Evolutionary conservation across 2,113 vertebrate genomes (phyloP).

Genomic region (Alectura lathami): DNA sequence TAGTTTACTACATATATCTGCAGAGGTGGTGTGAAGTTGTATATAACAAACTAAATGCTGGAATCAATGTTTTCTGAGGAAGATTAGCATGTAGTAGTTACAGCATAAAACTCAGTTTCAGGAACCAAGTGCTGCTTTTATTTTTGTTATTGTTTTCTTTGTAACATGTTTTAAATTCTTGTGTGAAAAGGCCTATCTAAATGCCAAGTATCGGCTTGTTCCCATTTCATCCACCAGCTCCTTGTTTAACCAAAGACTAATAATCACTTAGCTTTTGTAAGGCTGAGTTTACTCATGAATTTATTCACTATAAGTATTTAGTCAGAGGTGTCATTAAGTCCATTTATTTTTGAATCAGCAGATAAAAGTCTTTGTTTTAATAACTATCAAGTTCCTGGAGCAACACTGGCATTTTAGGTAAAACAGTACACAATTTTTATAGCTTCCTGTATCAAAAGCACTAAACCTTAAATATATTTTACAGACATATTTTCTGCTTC

Average conservation of each 20-base stretch:
- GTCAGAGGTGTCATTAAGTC: slow-evolving; percentile 21
- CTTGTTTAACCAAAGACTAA: slow-evolving; percentile 54
- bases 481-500: neutral
- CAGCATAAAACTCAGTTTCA: neutral
- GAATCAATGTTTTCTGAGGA: neutral
- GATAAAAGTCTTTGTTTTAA: slow-evolving; percentile 35
- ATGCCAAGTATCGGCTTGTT: slow-evolving; percentile 13
- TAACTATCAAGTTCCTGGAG: neutral
- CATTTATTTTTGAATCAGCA: slow-evolving; percentile 24
- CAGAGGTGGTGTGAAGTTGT: neutral
- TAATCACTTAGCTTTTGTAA: slow-evolving; percentile 59
- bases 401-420: neutral
- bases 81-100: neutral
- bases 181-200: slow-evolving; percentile 34
- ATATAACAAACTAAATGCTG: neutral
- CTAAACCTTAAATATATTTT: neutral
- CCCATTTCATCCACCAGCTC: slow-evolving; percentile 24
- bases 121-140: neutral
- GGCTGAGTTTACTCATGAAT: slow-evolving; percentile 10
- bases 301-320: neutral
- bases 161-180: slow-evolving; percentile 58
- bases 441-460: neutral
- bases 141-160: slow-evolving; percentile 37
- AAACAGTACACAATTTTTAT: neutral
- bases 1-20: neutral